Base-by-base conservation (phyloP, 2,797 vertebrate species). In the Tamandua tetradactyla region DNA sequence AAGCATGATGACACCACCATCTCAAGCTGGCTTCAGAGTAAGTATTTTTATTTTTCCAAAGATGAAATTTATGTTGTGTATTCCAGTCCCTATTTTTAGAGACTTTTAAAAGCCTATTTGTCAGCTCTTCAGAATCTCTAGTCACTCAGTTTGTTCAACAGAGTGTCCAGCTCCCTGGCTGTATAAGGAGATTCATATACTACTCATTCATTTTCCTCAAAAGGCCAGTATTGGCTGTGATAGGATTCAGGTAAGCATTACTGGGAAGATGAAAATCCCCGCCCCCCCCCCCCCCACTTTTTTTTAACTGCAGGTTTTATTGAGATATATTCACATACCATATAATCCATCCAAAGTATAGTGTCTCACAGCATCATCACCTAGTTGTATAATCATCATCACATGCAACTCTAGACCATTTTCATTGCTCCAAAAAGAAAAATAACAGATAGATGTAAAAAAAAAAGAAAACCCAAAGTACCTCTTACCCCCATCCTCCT, bases 1-100 rank as follows among this genome's bases (percentile, higher is more conserved):
- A 99, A 99, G 95, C 99, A 99, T 27, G 99, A 99, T 23, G 99
- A 99, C 98, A 99, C 99, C n/a, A 99, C 99, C 32, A 99, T 99
- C 97, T 99, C 99, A 9, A 99, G 99, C 22, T 99, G 99, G 99
- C 98, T 99, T 95, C 99, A 99, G 97, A 99, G 99, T 99, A 97
- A 98, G 99, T 99, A 88, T 92, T 97, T 93, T 92, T 94, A 7
- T 79, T 96, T 93, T 96, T 87, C 37, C 14, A 89, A 82, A 81
- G 68, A 55, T 95, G 30, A 68, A 62, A 74, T 89, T 78, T 13
- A 15, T 85, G 49, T 8, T 89, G 30, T 81, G 14, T 84, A 61
- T 93, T 95, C 15, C 81, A 0, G 86, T 94, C 79, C 35, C n/a
- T 84, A 10, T 84, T n/a, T 35, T 87, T 82, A 32, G 66, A 71